Base-by-base conservation (phyloP, 2,797 vertebrate genomes). In the Tadarida brasiliensis region DNA sequence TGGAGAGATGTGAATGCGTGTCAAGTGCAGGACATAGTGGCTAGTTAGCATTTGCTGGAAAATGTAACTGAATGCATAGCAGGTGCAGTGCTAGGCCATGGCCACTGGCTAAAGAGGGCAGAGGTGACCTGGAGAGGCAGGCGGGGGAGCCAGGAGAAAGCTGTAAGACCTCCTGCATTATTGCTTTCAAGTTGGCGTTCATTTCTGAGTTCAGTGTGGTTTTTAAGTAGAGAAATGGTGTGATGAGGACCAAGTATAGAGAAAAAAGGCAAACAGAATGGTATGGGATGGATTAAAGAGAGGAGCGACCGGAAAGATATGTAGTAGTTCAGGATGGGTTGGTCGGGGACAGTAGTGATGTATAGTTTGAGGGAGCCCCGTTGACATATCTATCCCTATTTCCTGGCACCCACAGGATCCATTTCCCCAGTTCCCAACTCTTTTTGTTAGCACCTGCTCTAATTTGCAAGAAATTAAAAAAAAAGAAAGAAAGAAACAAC, bases 401-500 rank as follows among this genome's bases (percentile, higher is more conserved):
- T 81, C 67, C 71, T 80, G 76, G 86, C 33, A 83, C 65, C 15
- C 70, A 56, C 0, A 15, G 57, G 77, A 76, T 88, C 90, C 22
- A 56, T 59, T 59, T 80, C 61, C 63, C 54, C 54, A 49, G 85
- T 93, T 86, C n/a, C 7, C 87, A 65, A n/a, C 17, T 82, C n/a
- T 87, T 70, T 44, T 24, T 77, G 51, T 77, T 51, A 86, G 74
- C 91, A 89, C 51, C 57, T 96, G 86, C 71, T 96, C 74, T 89
- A 84, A 91, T 94, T 95, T 80, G 54, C 74, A 93, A 95, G 76
- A 56, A 94, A 94, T 71, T 88, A 30, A 65, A 63, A 76, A 39
- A 35, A 33, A 11, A 5, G n/a, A 56, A 63, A 73, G 17, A n/a
- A 54, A 39, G 17, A 7, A n/a, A 11, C 67, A 20, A 26, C 51